phyloP scores from a whole-genome alignment of 2,113 vertebrate species.

The Elephantulus edwardii region DNA sequence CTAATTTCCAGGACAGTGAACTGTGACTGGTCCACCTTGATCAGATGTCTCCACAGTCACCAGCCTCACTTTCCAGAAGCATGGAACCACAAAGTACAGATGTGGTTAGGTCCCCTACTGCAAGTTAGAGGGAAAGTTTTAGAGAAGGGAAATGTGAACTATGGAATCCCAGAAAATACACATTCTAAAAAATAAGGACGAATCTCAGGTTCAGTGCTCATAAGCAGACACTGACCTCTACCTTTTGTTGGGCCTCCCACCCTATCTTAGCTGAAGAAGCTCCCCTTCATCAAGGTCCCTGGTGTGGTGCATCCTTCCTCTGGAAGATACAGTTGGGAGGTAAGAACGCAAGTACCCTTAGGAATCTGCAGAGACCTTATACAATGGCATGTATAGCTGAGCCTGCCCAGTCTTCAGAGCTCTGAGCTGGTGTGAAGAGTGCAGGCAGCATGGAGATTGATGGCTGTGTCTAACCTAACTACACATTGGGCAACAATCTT shows the following conservation, averaged over 20 bases:
- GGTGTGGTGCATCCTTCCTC: rapidly evolving
- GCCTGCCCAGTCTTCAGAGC: too few relatives aligned
- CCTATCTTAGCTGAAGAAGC: background rate
- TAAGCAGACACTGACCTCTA: too few relatives aligned
- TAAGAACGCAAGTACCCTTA: too few relatives aligned
- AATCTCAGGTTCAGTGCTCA: background rate
- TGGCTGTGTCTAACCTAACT: too few relatives aligned
- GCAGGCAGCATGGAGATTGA: too few relatives aligned
- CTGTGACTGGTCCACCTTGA: background rate
- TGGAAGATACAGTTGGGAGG: background rate
- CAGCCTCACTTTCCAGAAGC: background rate
- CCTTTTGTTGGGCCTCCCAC: too few relatives aligned
- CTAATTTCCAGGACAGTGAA: background rate
- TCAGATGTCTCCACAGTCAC: too few relatives aligned
- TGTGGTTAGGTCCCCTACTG: background rate
- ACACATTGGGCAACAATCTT: too few relatives aligned
- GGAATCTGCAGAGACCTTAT: too few relatives aligned
- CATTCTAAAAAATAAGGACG: background rate
- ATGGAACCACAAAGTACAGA: background rate
- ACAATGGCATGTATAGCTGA: too few relatives aligned
- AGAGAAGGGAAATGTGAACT: background rate
- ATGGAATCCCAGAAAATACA: too few relatives aligned
- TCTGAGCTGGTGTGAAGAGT: too few relatives aligned
- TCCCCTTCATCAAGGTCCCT: rapidly evolving
- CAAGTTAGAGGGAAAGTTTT: background rate